Percentiles rank a stretch among this genome's conserved stretches.
Evolutionary conservation across 2,888 invertebrate genomes (phyloP).

Genomic region (Caenorhabditis zanzibari): DNA sequence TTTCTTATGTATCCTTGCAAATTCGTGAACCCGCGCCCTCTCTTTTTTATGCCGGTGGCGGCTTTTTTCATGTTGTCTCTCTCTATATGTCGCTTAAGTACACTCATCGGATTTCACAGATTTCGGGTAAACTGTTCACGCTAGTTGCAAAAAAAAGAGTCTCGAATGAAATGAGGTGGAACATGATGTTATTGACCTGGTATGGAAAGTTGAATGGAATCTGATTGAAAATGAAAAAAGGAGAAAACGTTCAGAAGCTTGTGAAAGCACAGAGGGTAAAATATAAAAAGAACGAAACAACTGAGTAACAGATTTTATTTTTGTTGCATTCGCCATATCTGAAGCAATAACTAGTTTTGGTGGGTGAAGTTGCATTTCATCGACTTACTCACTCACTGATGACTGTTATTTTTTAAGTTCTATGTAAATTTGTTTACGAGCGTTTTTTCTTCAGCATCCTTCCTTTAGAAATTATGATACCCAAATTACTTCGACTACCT

Average conservation of each 20-base stretch:
- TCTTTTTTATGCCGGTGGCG: slow-evolving; percentile 29
- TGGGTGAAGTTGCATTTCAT: too few species aligned
- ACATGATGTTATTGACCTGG: slow-evolving; percentile 50
- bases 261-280: too few species aligned
- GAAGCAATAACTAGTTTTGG: too few species aligned
- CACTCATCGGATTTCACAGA: slow-evolving; percentile 61
- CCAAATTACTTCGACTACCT: too few species aligned
- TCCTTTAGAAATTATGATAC: too few species aligned
- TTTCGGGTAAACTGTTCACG: slow-evolving; percentile 57
- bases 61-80: slow-evolving; percentile 26
- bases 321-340: too few species aligned
- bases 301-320: too few species aligned
- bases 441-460: too few species aligned
- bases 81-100: slow-evolving; percentile 45
- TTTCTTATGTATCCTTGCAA: slow-evolving; percentile 15
- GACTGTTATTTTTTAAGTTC: too few species aligned
- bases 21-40: slow-evolving; percentile 43
- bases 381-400: too few species aligned
- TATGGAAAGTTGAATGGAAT: slow-evolving; percentile 11
- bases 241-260: background rate
- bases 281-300: too few species aligned
- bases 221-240: background rate
- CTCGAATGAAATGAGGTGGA: slow-evolving; percentile 51
- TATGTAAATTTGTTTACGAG: too few species aligned
- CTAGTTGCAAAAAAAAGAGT: slow-evolving; percentile 45